Base-by-base conservation (phyloP, 1,140 invertebrate species). In the Papilio polyxenes region DNA sequence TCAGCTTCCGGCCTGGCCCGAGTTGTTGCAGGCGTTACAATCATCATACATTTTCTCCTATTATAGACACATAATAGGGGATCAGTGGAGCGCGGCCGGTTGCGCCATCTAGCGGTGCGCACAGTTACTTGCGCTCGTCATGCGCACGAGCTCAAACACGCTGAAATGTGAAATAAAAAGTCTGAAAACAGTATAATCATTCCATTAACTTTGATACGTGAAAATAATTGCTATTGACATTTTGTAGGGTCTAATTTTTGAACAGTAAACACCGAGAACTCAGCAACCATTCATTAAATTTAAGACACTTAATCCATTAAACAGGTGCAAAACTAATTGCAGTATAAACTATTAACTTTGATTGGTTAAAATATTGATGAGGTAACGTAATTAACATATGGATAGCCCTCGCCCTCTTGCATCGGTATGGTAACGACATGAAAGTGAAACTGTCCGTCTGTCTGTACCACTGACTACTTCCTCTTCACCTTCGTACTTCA, bases 11-110 rank as follows among this genome's bases (percentile, higher is more conserved):
- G 23, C 15, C 17, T 75, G 37, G 17, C 13, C 2, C 15, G 44
- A 15, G 9, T 9, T 40, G 31, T 77, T 77, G 75, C 75, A 77
- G 75, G 75, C 75, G 75, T 77, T 49, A 77, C 48, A 77, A 49
- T 77, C 53, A 77, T 49, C 75, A 53, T 56, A 53, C 8, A 77
- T 77, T 77, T 77, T 77, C 75, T 77, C 49, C 49, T 77, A 77
- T 77, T 51, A 53, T 31, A 72, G 65, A 72, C 75, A 44, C 69
- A 75, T 75, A 75, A 49, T 49, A 72, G 65, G 31, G 65, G 65
- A 72, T 31, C 65, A 72, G 23, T 72, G 65, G 65, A 72, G 65
- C 65, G 65, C 65, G 65, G 65, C 31, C 4, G 4, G 31, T 72
- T 72, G 65, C 65, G 31, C 65, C 65, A 72, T 6, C 65, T 72